A percentile compares a stretch with the other conserved stretches of the same genome.
Evolutionary conservation across 2,797 vertebrate species (phyloP).

Genomic region (Harpagifer antarcticus): DNA sequence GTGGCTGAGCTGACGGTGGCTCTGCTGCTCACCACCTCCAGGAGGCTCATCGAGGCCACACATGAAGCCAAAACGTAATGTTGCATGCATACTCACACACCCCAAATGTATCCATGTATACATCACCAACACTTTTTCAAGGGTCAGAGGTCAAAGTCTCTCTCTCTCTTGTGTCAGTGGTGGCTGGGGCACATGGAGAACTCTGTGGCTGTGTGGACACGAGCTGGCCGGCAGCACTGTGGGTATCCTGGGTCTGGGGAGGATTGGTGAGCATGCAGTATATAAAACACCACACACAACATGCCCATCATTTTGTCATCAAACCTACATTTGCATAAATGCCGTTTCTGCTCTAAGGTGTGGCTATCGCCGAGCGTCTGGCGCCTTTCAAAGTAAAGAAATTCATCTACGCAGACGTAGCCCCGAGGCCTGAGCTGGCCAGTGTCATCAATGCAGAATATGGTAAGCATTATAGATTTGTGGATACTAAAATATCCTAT

Average conservation of each 20-base stretch:
- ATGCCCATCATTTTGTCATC: not conserved
- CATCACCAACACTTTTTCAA: not conserved
- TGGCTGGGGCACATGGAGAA: constrained; percentile 88
- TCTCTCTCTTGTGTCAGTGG: constrained; percentile 68
- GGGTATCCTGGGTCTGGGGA: constrained; percentile 88
- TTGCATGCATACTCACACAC: not conserved
- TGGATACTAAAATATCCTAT: not conserved
- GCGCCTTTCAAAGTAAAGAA: constrained; percentile 90
- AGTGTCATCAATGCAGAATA: constrained; percentile 85
- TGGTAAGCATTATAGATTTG: constrained; percentile 72
- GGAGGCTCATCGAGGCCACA: constrained; percentile 86
- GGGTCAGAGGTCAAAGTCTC: constrained; percentile 11
- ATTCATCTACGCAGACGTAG: constrained; percentile 88
- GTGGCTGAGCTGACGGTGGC: constrained; percentile 86
- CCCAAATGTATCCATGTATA: not conserved
- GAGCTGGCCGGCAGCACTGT: constrained; percentile 88
- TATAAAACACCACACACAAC: not conserved
- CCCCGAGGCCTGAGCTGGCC: constrained; percentile 84
- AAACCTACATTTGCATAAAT: not conserved
- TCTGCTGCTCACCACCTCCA: constrained; percentile 87
- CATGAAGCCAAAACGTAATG: constrained; percentile 84
- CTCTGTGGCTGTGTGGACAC: constrained; percentile 85
- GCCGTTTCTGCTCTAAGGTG: constrained; percentile 72
- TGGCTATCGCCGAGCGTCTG: constrained; percentile 87
- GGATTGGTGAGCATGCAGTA: constrained; percentile 82